A percentile compares a stretch with the other conserved stretches of the same genome.
Conservation (phyloP, 1,140 invertebrate species). For the Euura lappo region DNA sequence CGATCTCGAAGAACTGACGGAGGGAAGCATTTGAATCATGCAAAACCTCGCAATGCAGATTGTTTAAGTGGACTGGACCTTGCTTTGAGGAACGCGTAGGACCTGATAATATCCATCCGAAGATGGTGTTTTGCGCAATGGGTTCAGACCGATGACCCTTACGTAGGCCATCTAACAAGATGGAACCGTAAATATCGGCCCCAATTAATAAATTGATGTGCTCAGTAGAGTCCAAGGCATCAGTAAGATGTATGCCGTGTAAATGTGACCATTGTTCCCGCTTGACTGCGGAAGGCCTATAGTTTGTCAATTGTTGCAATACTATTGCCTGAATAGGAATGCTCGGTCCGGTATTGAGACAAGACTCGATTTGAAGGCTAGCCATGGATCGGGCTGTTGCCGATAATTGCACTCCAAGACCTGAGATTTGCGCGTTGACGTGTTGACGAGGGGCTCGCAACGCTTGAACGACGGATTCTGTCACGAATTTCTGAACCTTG, state of each 20-base stretch:
- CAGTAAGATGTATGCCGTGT: not conserved
- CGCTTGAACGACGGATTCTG: too few species aligned
- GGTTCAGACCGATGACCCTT: not conserved
- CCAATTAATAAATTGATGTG: not conserved
- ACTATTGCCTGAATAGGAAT: too few species aligned
- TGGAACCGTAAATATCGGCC: not conserved
- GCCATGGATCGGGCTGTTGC: too few species aligned
- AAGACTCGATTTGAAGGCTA: too few species aligned
- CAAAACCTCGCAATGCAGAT: not conserved
- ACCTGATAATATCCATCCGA: constrained; percentile 9
- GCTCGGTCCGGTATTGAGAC: too few species aligned
- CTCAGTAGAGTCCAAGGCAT: not conserved
- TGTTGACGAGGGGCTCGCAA: too few species aligned
- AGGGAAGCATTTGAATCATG: not conserved
- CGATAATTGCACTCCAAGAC: too few species aligned
- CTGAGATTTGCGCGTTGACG: too few species aligned
- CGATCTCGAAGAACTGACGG: constrained; percentile 3
- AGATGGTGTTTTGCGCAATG: not conserved
- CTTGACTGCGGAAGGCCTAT: too few species aligned
- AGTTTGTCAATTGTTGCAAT: too few species aligned
- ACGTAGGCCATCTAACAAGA: not conserved
- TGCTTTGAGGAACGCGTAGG: not conserved
- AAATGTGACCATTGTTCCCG: not conserved
- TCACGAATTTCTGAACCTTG: too few species aligned
- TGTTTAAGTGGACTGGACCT: not conserved